These are phyloP conservation scores for Plutomurus gul DNA, from an alignment of 1,140 invertebrate genomes.

Conservation along the genomic window DNA sequence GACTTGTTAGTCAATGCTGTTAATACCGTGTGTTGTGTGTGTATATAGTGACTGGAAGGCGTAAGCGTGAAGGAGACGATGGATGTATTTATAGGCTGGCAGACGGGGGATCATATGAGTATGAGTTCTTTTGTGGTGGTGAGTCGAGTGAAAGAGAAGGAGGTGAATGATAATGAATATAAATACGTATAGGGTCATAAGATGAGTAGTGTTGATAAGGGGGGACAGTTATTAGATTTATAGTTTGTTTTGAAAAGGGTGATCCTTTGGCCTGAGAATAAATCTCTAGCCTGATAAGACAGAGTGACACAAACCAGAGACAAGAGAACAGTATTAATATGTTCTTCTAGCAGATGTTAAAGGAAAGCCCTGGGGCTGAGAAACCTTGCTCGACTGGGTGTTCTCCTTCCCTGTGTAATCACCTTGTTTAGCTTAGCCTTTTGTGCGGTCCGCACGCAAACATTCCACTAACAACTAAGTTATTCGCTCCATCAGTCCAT, in stretches of 20 bases:
- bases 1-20: no score
- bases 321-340: conserved; percentile 34
- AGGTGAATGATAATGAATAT: conserved; percentile 46
- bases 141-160: not conserved
- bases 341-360: conserved; percentile 38
- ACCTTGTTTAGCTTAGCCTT: conserved; percentile 48
- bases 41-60: conserved; percentile 29
- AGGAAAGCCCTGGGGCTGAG: conserved; percentile 37
- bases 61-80: conserved; percentile 46
- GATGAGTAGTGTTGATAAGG: conserved; percentile 52
- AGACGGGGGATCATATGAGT: not conserved
- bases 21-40: no score
- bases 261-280: conserved; percentile 49
- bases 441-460: conserved; percentile 51
- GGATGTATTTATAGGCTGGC: conserved; percentile 8
- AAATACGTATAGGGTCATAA: conserved; percentile 50
- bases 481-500: conserved; percentile 38
- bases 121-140: not conserved
- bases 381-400: conserved; percentile 50
- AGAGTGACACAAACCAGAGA: conserved; percentile 45
- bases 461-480: conserved; percentile 41
- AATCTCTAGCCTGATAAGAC: conserved; percentile 47
- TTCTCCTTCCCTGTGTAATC: conserved; percentile 49
- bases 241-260: conserved; percentile 54
- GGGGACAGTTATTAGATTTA: conserved; percentile 53